These are phyloP conservation scores for Megaustenia siamemsis DNA, from an alignment of 2,888 invertebrate genomes.

Conservation along the genomic window DNA sequence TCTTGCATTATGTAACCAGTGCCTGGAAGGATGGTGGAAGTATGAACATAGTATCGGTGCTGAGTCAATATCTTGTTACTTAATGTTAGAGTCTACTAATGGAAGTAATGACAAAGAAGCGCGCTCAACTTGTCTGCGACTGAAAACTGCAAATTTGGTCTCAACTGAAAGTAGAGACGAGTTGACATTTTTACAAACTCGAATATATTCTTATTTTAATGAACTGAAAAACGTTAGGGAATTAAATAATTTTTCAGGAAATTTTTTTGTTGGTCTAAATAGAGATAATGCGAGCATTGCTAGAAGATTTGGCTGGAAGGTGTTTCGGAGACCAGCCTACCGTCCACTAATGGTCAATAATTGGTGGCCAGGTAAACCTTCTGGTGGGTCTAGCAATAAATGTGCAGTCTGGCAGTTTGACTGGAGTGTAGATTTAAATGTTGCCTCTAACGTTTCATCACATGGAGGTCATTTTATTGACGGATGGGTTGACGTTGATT, in stretches of 20 bases:
- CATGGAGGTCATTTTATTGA: neutral
- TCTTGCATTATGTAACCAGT: neutral
- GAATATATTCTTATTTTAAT: neutral
- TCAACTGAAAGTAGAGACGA: too few relatives aligned
- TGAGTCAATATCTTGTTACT: neutral
- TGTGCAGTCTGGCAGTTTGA: too few relatives aligned
- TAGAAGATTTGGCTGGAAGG: neutral
- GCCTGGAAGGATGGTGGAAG: too few relatives aligned
- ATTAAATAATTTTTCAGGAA: neutral
- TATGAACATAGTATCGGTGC: neutral
- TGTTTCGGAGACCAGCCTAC: neutral
- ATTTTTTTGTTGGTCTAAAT: neutral
- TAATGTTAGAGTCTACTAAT: too few relatives aligned
- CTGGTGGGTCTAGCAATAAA: too few relatives aligned
- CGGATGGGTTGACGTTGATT: neutral
- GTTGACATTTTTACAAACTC: neutral
- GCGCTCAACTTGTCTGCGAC: neutral
- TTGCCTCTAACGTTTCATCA: too few relatives aligned
- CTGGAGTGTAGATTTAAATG: neutral
- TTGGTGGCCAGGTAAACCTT: too few relatives aligned
- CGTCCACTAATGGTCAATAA: neutral
- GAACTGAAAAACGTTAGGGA: neutral
- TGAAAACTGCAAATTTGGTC: neutral
- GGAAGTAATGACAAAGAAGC: too few relatives aligned
- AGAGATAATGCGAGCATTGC: neutral